A percentile compares a stretch with the other conserved stretches of the same genome.
Conservation (phyloP, 2,797 vertebrate genomes). For the Coregonus sp. region DNA sequence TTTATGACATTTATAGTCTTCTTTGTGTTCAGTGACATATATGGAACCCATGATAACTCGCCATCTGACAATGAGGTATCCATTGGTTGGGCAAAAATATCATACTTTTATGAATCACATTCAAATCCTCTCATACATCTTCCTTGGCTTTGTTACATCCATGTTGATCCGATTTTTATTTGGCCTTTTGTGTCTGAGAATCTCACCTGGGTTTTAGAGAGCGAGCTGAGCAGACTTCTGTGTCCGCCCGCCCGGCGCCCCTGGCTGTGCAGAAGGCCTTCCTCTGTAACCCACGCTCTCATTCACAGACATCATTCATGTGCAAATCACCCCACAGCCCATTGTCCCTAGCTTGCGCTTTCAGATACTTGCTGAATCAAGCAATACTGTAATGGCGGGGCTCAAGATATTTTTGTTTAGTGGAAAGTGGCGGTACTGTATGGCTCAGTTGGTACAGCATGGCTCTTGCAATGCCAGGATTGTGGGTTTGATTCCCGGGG, state of each 20-base stretch:
- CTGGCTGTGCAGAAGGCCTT: slow-evolving; percentile 66
- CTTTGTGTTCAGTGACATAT: background rate
- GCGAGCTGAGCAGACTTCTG: slow-evolving; percentile 66
- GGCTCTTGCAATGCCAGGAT: too few relatives aligned
- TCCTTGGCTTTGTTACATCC: slow-evolving; percentile 62
- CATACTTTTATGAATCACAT: slow-evolving; percentile 9
- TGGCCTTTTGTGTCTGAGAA: slow-evolving; percentile 73
- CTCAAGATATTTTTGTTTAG: slow-evolving; percentile 62
- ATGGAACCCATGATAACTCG: background rate
- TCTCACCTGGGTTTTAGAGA: slow-evolving; percentile 78
- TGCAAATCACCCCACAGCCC: slow-evolving; percentile 72
- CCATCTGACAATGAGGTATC: slow-evolving; percentile 11
- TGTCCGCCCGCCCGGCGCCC: slow-evolving; percentile 46
- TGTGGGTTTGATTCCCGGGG: too few relatives aligned
- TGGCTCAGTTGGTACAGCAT: too few relatives aligned
- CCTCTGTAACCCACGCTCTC: slow-evolving; percentile 72
- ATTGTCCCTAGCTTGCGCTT: slow-evolving; percentile 65
- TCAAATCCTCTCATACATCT: slow-evolving; percentile 25
- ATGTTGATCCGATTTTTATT: slow-evolving; percentile 65
- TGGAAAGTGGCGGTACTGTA: slow-evolving; percentile 1
- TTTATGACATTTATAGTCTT: background rate
- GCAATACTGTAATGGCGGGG: slow-evolving; percentile 68
- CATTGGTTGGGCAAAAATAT: slow-evolving; percentile 25
- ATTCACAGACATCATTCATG: slow-evolving; percentile 81
- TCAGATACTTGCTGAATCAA: slow-evolving; percentile 75